phyloP scores from a whole-genome alignment of 2,888 invertebrate species.

The Junonia oenone region DNA sequence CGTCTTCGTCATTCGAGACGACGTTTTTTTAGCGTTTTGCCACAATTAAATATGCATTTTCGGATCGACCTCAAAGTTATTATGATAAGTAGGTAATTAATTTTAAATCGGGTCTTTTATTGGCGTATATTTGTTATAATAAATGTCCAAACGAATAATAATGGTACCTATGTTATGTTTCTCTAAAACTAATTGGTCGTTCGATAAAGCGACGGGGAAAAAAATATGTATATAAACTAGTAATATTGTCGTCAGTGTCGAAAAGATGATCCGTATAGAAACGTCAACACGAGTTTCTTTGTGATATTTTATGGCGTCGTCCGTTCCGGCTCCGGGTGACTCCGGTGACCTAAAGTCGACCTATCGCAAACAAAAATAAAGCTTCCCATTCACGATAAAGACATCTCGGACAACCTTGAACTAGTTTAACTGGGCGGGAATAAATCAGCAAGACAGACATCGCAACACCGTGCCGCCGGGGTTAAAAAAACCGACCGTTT shows the following conservation, averaged over 20 bases:
- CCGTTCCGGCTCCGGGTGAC: slow-evolving; percentile 59
- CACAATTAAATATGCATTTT: slow-evolving; percentile 62
- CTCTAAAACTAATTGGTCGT: slow-evolving; percentile 38
- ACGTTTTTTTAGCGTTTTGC: slow-evolving; percentile 57
- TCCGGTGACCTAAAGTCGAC: slow-evolving; percentile 67
- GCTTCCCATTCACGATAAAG: slow-evolving; percentile 63
- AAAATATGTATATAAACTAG: neutral
- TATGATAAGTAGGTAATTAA: slow-evolving; percentile 69
- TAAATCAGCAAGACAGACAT: slow-evolving; percentile 55
- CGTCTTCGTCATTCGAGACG: slow-evolving; percentile 54
- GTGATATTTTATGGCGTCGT: slow-evolving; percentile 48
- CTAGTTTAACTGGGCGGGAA: slow-evolving; percentile 69
- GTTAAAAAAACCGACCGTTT: slow-evolving; percentile 54
- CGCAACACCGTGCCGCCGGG: slow-evolving; percentile 49
- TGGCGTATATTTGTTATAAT: slow-evolving; percentile 46
- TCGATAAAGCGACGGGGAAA: slow-evolving; percentile 6
- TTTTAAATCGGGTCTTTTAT: slow-evolving; percentile 60
- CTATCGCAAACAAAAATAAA: slow-evolving; percentile 63
- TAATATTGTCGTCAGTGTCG: neutral
- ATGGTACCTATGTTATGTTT: slow-evolving; percentile 40
- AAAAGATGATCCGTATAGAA: slow-evolving; percentile 15
- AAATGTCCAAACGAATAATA: slow-evolving; percentile 44
- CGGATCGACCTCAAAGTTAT: slow-evolving; percentile 53
- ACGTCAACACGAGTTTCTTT: slow-evolving; percentile 47
- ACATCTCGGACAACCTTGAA: slow-evolving; percentile 60